phyloP scores from a whole-genome alignment of 2,888 invertebrate genomes.

The Scaptomyza cyrtandrae region DNA sequence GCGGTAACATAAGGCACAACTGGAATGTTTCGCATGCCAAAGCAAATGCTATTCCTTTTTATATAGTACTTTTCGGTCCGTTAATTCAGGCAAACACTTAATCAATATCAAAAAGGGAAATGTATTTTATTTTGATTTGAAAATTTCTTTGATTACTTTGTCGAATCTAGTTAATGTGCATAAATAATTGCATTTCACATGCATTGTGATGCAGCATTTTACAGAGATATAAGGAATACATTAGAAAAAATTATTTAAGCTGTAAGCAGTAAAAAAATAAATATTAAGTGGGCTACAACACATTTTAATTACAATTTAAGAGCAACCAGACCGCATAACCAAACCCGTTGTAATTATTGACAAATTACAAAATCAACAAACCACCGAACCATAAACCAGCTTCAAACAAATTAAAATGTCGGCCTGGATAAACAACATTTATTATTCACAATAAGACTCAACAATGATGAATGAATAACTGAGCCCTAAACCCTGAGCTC shows the following conservation, averaged over 20 bases:
- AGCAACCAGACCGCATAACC: constrained; percentile 64
- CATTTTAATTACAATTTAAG: constrained; percentile 35
- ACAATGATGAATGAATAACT: constrained; percentile 66
- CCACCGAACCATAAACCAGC: constrained; percentile 70
- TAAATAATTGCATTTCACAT: neutral
- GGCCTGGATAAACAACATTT: constrained; percentile 68
- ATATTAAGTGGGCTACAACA: constrained; percentile 9
- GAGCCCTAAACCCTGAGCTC: constrained; percentile 5
- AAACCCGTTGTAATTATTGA: constrained; percentile 69
- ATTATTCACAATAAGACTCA: constrained; percentile 69
- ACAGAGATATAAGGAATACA: neutral
- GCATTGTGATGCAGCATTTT: constrained; percentile 7
- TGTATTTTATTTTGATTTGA: neutral
- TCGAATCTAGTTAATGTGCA: neutral
- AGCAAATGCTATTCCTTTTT: neutral
- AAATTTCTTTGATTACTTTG: neutral
- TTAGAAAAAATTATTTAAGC: neutral
- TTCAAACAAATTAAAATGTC: constrained; percentile 75
- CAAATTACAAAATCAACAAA: constrained; percentile 75
- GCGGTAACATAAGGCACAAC: constrained; percentile 41
- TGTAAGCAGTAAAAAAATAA: constrained; percentile 25
- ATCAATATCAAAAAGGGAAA: neutral
- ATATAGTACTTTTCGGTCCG: neutral
- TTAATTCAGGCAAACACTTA: neutral
- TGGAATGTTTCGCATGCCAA: neutral